Percentiles rank a stretch among this genome's conserved stretches.
Evolutionary conservation across 1,140 invertebrate genomes (phyloP).

Genomic region (Frieseomelitta varia): DNA sequence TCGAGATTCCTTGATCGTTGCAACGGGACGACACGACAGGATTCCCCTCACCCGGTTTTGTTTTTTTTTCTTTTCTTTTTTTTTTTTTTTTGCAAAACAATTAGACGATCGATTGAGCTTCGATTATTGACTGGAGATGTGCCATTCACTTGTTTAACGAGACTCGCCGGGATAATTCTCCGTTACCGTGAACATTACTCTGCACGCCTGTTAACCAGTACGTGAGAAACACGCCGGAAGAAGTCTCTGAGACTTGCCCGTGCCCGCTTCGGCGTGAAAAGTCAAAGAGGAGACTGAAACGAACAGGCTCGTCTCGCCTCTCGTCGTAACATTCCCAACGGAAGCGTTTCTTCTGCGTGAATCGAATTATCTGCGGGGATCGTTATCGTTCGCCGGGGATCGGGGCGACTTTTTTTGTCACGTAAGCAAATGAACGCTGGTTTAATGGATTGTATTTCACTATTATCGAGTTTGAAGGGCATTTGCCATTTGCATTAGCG

Average conservation of each 20-base stretch:
- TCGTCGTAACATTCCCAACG: conserved; percentile 60
- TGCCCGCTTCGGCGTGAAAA: not conserved
- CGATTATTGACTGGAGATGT: not conserved
- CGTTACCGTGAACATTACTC: conserved; percentile 44
- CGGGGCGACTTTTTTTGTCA: conserved; percentile 13
- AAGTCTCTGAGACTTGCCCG: conserved; percentile 55
- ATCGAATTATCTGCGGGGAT: conserved; percentile 59
- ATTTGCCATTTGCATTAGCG: too few species aligned
- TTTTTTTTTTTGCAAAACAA: conserved; percentile 10
- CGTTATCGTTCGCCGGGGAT: conserved; percentile 48
- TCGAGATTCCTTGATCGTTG: not conserved
- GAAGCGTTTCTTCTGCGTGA: conserved; percentile 47
- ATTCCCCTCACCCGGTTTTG: not conserved
- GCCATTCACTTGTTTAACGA: conserved; percentile 41
- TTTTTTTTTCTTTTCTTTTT: too few species aligned
- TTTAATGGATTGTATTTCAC: not conserved
- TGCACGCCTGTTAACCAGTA: conserved; percentile 62
- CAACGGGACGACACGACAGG: not conserved
- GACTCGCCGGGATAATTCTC: conserved; percentile 33
- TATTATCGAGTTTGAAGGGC: conserved; percentile 3
- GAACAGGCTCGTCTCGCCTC: conserved; percentile 40
- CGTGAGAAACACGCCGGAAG: conserved; percentile 37
- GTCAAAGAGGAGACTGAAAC: not conserved
- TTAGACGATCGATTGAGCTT: not conserved
- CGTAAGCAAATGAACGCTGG: too few species aligned